A percentile compares a stretch with the other conserved stretches of the same genome.
Evolutionary conservation across 2,113 vertebrate species (phyloP).

Genomic region (Tympanuchus pallidicinctus): DNA sequence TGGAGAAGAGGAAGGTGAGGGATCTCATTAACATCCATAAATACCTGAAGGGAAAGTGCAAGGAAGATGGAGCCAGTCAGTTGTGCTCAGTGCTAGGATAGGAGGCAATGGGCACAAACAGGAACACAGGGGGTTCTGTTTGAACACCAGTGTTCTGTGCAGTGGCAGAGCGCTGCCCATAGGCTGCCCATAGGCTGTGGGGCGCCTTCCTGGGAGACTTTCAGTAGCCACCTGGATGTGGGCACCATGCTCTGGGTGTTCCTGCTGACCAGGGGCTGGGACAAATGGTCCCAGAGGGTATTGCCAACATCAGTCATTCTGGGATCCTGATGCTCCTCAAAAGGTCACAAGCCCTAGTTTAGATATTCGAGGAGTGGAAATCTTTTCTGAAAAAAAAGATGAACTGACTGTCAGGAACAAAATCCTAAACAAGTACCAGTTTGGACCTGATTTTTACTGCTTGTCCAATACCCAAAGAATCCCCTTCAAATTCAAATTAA

Average conservation of each 20-base stretch:
- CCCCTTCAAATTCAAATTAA: neutral
- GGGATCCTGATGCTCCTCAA: neutral
- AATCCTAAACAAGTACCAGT: neutral
- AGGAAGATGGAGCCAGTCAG: neutral
- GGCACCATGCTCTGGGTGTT: neutral
- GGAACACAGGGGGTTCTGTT: neutral
- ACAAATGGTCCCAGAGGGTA: neutral
- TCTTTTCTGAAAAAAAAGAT: neutral
- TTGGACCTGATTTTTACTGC: neutral
- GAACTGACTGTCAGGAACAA: neutral
- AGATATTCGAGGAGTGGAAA: neutral
- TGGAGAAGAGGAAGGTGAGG: neutral
- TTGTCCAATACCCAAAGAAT: neutral
- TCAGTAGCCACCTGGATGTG: neutral
- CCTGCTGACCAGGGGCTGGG: neutral
- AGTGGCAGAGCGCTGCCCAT: neutral
- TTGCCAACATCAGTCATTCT: neutral
- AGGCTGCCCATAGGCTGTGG: neutral
- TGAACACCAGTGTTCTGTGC: neutral
- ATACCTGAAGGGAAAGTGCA: neutral
- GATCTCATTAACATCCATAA: neutral
- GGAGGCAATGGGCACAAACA: neutral
- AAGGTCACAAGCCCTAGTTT: neutral
- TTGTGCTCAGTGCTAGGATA: neutral
- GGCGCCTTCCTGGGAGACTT: neutral